Conservation (phyloP, 2,113 vertebrate genomes). For the Condylura cristata region DNA sequence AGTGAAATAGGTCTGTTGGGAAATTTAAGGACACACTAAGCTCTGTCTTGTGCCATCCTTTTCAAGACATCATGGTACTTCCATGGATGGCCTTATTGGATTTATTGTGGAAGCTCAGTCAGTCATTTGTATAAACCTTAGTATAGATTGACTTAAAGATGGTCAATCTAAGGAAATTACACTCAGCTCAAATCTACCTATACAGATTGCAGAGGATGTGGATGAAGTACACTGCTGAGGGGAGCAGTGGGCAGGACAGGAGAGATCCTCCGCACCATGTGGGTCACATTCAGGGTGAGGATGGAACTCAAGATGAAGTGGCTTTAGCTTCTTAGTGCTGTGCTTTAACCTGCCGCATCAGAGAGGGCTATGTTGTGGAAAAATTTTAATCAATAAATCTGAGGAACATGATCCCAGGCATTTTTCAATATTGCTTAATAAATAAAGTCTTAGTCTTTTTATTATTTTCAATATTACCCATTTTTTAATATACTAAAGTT, state of each 20-base stretch:
- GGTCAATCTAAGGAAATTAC: not conserved
- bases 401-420: not conserved
- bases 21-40: not conserved
- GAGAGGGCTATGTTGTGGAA: no score
- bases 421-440: not conserved
- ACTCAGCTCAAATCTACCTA: not conserved
- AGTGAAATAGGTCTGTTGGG: not conserved
- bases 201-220: no score
- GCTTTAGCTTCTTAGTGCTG: no score
- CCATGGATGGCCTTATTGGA: not conserved
- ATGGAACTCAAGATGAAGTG: no score
- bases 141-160: not conserved
- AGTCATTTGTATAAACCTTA: not conserved
- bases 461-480: not conserved
- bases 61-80: not conserved
- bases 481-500: not conserved
- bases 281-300: no score
- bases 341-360: no score
- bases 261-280: no score
- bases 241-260: no score
- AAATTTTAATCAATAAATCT: not conserved
- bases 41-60: not conserved
- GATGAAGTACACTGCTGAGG: no score
- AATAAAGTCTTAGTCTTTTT: not conserved
- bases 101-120: not conserved